Evolutionary conservation across 1,140 invertebrate genomes (phyloP), one percentile per base, ranked within the genome.

Genomic region (Cotesia typhae): DNA sequence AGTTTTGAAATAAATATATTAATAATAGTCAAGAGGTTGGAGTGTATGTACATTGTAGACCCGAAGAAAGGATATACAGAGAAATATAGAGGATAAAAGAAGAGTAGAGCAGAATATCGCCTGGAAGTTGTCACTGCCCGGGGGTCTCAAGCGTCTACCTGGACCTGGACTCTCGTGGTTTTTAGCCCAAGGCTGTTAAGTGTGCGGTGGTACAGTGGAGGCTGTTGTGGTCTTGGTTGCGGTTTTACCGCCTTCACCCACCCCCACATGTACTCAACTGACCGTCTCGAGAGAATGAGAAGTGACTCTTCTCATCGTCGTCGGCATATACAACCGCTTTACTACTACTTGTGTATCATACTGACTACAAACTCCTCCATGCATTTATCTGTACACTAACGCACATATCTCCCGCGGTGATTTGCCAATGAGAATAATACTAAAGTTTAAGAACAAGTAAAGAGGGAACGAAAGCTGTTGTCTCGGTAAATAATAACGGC

Each of bases 201-300:
- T 47, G 37, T 38, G 10, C 63, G 35, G 37, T 2, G 10, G 35
- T n/a, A 17, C 35, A 3, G 37, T 57, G n/a, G 17, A 51, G 60
- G 59, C 60, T 53, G 69, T 64, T 70, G 69, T 70, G 69, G 69
- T 70, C 70, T 65, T 71, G 52, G 52, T 66, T 51, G 51, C 38
- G 37, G 36, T 35, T 14, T 35, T 14, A 52, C 52, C 36, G 37
- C 36, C 63, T 47, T 14, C 37, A 52, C 52, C 51, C 36, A 28
- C 6, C 12, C 69, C 12, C 47, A 4, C 63, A 57, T 35, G 17
- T 12, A 17, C 35, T 51, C 69, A 64, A 41, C 12, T 59, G 37
- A 20, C 60, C 47, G 17, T 53, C 60, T 55, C 68, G 38, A 41
- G 38, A 41, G 38, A 38, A 28, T 28, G 28, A 35, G 37, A 53